phyloP scores from a whole-genome alignment of 2,113 vertebrate genomes.

The Anguilla japonica region DNA sequence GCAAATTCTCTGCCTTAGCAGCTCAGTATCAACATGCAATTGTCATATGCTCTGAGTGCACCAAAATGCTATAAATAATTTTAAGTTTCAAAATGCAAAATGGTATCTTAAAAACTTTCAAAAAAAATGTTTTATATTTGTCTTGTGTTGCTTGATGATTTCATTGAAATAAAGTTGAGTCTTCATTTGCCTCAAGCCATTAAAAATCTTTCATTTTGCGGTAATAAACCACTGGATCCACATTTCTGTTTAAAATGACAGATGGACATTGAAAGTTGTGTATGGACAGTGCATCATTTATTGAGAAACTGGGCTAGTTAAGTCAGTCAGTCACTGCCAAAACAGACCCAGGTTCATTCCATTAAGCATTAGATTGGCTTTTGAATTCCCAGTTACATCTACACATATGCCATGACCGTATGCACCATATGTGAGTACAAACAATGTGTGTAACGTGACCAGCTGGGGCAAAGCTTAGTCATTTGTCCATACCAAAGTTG shows the following conservation, averaged over 20 bases:
- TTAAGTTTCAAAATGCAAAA: background rate
- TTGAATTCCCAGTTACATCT: background rate
- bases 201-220: background rate
- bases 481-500: background rate
- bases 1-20: constrained; percentile 4
- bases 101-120: background rate
- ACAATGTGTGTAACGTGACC: background rate
- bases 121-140: background rate
- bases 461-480: background rate
- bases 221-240: background rate
- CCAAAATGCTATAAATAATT: background rate
- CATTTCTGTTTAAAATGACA: background rate
- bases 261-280: background rate
- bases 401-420: background rate
- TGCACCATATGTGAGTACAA: background rate
- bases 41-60: background rate
- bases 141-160: background rate
- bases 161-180: background rate
- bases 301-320: background rate
- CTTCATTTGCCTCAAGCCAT: background rate
- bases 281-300: background rate
- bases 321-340: background rate
- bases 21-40: background rate
- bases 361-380: background rate
- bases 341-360: background rate